phyloP scores from a whole-genome alignment of 2,888 invertebrate genomes.

The Drosophila sordidula region DNA sequence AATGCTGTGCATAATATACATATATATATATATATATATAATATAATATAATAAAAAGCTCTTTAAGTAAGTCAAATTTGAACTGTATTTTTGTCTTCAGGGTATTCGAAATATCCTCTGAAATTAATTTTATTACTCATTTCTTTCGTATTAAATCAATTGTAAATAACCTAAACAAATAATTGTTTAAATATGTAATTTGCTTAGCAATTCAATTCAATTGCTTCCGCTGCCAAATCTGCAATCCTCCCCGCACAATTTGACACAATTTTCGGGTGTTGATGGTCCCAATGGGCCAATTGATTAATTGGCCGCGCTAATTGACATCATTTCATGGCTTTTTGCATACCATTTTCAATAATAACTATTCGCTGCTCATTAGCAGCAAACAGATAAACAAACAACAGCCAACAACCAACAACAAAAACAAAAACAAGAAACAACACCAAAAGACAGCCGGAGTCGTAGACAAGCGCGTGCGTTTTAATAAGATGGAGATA shows the following conservation, averaged over 20 bases:
- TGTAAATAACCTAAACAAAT: not conserved
- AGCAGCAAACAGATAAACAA: slow-evolving; percentile 10
- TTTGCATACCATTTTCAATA: slow-evolving; percentile 30
- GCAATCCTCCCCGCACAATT: not conserved
- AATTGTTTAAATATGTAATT: slow-evolving; percentile 2
- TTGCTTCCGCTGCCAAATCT: slow-evolving; percentile 4
- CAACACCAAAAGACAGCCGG: not conserved
- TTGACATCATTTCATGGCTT: slow-evolving; percentile 38
- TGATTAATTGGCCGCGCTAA: slow-evolving; percentile 47
- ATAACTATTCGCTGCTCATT: slow-evolving; percentile 25
- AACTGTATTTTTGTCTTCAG: too few species aligned
- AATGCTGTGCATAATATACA: too few species aligned
- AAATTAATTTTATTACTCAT: not conserved
- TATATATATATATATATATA: too few species aligned
- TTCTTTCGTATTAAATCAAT: not conserved
- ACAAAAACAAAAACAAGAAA: not conserved
- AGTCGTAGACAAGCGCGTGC: slow-evolving; percentile 3
- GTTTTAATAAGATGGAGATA: slow-evolving; percentile 9
- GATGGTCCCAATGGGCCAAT: slow-evolving; percentile 26
- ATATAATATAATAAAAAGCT: too few species aligned
- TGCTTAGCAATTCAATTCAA: slow-evolving; percentile 3
- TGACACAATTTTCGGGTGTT: slow-evolving; percentile 7
- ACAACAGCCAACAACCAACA: not conserved
- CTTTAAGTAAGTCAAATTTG: too few species aligned
- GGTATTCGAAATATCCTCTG: not conserved